phyloP scores from a whole-genome alignment of 2,797 vertebrate genomes.

The Ptychadena robeensis region DNA sequence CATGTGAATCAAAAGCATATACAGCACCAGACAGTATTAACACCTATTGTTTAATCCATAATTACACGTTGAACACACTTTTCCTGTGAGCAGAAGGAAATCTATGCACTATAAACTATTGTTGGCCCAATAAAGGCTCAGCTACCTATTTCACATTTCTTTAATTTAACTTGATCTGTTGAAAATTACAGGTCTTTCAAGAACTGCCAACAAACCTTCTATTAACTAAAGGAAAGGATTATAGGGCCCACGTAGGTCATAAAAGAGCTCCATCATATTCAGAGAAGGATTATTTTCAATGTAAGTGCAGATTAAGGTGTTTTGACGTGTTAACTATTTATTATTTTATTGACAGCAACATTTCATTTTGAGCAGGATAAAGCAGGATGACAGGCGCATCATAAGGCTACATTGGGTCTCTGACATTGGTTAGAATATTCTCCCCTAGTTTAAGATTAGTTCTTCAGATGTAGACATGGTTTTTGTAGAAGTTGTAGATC shows the following conservation, averaged over 20 bases:
- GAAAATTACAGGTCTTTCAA: conserved; percentile 66
- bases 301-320: conserved; percentile 64
- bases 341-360: conserved; percentile 60
- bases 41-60: conserved; percentile 30
- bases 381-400: neutral
- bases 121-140: conserved; percentile 51
- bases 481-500: neutral
- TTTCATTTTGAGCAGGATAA: conserved; percentile 10
- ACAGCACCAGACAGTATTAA: conserved; percentile 12
- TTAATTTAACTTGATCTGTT: conserved; percentile 68
- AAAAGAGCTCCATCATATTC: conserved; percentile 62
- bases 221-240: conserved; percentile 67
- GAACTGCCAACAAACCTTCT: conserved; percentile 63
- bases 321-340: conserved; percentile 62
- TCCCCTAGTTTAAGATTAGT: too few relatives aligned
- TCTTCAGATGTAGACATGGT: too few relatives aligned
- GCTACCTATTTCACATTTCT: conserved; percentile 34
- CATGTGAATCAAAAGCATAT: conserved; percentile 15
- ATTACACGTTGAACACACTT: conserved; percentile 35
- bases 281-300: conserved; percentile 36
- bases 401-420: neutral
- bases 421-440: too few relatives aligned
- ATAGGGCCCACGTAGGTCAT: conserved; percentile 60
- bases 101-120: conserved; percentile 36
- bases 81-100: conserved; percentile 31